Conservation (phyloP, 1,140 invertebrate species). For the Drosophila ercepeae region DNA sequence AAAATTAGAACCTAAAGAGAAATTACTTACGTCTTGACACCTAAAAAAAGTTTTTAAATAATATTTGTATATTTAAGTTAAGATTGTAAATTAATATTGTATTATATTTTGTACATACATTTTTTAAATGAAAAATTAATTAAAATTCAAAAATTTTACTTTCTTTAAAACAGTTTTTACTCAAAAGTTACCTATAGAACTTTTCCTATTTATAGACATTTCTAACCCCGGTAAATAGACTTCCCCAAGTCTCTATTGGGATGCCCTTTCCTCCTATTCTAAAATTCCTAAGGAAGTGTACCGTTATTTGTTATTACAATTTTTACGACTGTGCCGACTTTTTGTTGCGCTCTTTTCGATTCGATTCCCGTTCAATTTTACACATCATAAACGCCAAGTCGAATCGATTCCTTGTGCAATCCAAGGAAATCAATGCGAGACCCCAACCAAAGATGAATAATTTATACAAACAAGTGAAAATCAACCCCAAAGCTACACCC, state of each 20-base stretch:
- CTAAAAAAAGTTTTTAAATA: too few relatives aligned
- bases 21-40: too few relatives aligned
- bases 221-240: background rate
- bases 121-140: too few relatives aligned
- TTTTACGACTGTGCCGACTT: conserved; percentile 21
- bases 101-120: too few relatives aligned
- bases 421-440: conserved; percentile 66
- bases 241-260: background rate
- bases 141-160: too few relatives aligned
- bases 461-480: conserved; percentile 67
- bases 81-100: too few relatives aligned
- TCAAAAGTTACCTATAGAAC: too few relatives aligned
- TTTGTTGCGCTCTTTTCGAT: conserved; percentile 7
- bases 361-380: conserved; percentile 63
- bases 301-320: conserved; percentile 7
- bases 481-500: conserved; percentile 21
- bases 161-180: too few relatives aligned
- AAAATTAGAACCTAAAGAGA: too few relatives aligned
- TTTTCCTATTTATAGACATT: background rate
- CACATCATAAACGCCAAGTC: conserved; percentile 59
- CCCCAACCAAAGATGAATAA: conserved; percentile 68
- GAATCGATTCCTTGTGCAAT: conserved; percentile 37
- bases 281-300: background rate
- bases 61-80: too few relatives aligned
- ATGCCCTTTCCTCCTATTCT: background rate